Conservation (phyloP, 1,140 invertebrate genomes). For the Aphaenogaster rudis region DNA sequence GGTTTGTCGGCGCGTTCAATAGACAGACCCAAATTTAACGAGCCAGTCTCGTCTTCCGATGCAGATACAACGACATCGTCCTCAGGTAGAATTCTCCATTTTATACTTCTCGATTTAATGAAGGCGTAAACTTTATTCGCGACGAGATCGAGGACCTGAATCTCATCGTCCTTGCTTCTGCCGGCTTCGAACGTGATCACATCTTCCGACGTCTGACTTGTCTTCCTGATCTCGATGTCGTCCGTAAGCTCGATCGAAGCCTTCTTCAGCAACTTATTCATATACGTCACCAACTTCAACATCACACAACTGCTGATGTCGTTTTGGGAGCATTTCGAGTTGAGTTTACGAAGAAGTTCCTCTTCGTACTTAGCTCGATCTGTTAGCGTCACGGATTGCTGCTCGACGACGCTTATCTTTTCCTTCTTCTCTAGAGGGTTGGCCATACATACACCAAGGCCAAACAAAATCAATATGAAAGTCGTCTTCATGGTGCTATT, state of each 20-base stretch:
- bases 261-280: constrained; percentile 93
- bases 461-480: constrained; percentile 73
- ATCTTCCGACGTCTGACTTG: constrained; percentile 87
- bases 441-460: constrained; percentile 75
- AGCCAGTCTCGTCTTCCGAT: constrained; percentile 90
- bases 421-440: constrained; percentile 85
- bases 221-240: constrained; percentile 92
- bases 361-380: constrained; percentile 89
- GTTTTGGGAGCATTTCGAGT: constrained; percentile 91
- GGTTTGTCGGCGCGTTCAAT: constrained; percentile 88
- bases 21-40: constrained; percentile 91
- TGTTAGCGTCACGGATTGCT: constrained; percentile 82
- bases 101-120: constrained; percentile 89
- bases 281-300: constrained; percentile 92
- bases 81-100: constrained; percentile 89
- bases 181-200: constrained; percentile 82
- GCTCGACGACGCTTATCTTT: constrained; percentile 83
- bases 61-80: constrained; percentile 92
- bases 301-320: constrained; percentile 93
- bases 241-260: constrained; percentile 91
- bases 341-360: constrained; percentile 91
- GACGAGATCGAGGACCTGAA: constrained; percentile 90
- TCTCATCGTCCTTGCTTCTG: constrained; percentile 88
- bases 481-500: constrained; percentile 80
- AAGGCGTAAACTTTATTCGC: constrained; percentile 92